These are phyloP conservation scores for Pseudotriccus pelzelni DNA, from an alignment of 2,797 vertebrate species.

Conservation along the genomic window DNA sequence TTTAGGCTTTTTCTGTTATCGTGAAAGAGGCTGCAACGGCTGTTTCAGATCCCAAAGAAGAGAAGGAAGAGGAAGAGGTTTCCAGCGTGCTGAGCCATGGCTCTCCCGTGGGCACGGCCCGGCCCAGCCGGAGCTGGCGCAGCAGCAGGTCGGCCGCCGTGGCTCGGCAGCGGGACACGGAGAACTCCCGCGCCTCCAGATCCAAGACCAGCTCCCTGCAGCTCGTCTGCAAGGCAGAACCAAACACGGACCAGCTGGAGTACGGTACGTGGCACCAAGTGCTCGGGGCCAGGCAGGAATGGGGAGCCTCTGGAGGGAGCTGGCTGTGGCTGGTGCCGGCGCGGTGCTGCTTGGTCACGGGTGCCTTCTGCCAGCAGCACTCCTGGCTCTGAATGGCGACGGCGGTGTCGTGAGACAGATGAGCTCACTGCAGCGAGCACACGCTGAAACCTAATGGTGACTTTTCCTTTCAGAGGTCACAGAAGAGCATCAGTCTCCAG, in stretches of 20 bases:
- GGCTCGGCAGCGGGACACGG: conserved; percentile 62
- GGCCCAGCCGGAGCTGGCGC: conserved; percentile 75
- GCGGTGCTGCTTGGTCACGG: not conserved
- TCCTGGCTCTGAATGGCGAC: not conserved
- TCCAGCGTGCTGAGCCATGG: conserved; percentile 27
- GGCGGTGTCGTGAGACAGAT: not conserved
- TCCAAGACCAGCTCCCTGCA: conserved; percentile 75
- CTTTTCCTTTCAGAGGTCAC: conserved; percentile 72
- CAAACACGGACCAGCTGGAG: conserved; percentile 81
- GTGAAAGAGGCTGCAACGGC: not conserved
- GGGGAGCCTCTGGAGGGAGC: not conserved
- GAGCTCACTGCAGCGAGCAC: not conserved
- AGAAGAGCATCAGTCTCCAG: conserved; percentile 74
- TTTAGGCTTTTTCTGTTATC: not conserved
- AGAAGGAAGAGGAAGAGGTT: conserved; percentile 74
- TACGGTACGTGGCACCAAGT: conserved; percentile 57
- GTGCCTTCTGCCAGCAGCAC: conserved; percentile 18
- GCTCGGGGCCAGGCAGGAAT: not conserved
- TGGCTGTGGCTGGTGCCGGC: not conserved
- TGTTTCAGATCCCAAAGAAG: conserved; percentile 79
- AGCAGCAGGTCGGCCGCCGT: conserved; percentile 63
- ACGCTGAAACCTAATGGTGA: conserved; percentile 31
- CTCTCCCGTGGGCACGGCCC: conserved; percentile 22
- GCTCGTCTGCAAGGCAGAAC: conserved; percentile 90
- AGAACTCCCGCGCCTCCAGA: conserved; percentile 69